Base-by-base conservation (phyloP, 2,888 invertebrate genomes). In the Eupithecia centaureata region DNA sequence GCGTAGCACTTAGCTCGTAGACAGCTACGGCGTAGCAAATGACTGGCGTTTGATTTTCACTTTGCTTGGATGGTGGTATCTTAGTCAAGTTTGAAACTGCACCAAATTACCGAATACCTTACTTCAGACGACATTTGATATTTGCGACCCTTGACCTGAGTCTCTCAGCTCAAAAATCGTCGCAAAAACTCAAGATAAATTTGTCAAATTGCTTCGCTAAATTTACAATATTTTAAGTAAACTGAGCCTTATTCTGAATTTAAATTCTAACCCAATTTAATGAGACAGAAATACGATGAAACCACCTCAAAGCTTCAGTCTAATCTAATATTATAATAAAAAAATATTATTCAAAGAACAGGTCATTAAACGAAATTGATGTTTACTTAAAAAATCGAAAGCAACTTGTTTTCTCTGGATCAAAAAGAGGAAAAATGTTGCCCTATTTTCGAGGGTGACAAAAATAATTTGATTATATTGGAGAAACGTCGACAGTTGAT, bases 391-490 rank as follows among this genome's bases (percentile, higher is more conserved):
- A 88, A 86, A 85, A 84, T 87, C 77, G 83, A 73, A 76, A 78
- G 80, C 79, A 83, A 86, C 80, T 84, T 86, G 82, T 86, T 87
- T 86, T 79, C 82, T 78, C 7, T 74, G 85, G 85, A 89, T 89
- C 88, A 87, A 90, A 89, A 84, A 82, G 78, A 71, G 66, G 65
- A 81, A 83, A 87, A 87, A 87, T 85, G 79, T 86, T 88, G 86
- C 85, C 82, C 76, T 83, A 86, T 86, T 89, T 90, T 89, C 86
- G 85, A 86, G 83, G 86, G 87, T 85, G 86, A 85, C 85, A 79
- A 85, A 85, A 85, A 88, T 90, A 90, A 91, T 90, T 90, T 89
- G 87, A 90, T 90, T 90, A 88, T 77, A 51, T 57, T 35, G 18
- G 56, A 59, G 62, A 81, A 82, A 86, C 85, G 86, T 85, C 77